A percentile compares a stretch with the other conserved stretches of the same genome.
These are phyloP conservation scores for Micrasema minimum DNA, from an alignment of 1,140 invertebrate species.

Conservation along the genomic window DNA sequence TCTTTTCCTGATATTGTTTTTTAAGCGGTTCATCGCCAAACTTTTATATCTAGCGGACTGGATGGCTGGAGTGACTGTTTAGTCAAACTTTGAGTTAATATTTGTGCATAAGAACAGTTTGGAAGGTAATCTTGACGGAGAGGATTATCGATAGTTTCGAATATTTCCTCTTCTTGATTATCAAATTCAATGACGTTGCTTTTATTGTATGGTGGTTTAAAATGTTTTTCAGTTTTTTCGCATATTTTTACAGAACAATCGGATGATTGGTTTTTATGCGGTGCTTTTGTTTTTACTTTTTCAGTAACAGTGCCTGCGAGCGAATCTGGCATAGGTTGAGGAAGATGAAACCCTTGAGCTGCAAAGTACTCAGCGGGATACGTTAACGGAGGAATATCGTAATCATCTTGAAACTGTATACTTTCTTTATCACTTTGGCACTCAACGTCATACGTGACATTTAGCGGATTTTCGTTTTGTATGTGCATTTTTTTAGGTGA, in stretches of 20 bases:
- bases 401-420: conserved; percentile 34
- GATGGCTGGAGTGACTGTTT: conserved; percentile 68
- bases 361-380: conserved; percentile 51
- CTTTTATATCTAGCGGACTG: conserved; percentile 56
- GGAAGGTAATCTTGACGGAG: conserved; percentile 56
- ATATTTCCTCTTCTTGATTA: conserved; percentile 3
- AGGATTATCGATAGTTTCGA: background rate
- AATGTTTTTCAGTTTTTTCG: conserved; percentile 13
- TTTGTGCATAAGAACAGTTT: conserved; percentile 77
- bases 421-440: background rate
- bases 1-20: conserved; percentile 3
- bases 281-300: conserved; percentile 9
- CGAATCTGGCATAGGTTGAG: conserved; percentile 50
- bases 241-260: too few relatives aligned
- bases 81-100: conserved; percentile 74
- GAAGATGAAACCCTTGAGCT: conserved; percentile 50
- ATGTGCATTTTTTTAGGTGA: too few relatives aligned
- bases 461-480: too few relatives aligned
- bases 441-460: background rate
- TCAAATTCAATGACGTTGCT: background rate
- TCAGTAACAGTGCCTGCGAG: conserved; percentile 17
- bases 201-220: background rate
- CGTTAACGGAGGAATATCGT: conserved; percentile 48
- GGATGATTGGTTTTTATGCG: too few relatives aligned
- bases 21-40: background rate